phyloP scores from a whole-genome alignment of 1,140 invertebrate species.

The Proales similis region DNA sequence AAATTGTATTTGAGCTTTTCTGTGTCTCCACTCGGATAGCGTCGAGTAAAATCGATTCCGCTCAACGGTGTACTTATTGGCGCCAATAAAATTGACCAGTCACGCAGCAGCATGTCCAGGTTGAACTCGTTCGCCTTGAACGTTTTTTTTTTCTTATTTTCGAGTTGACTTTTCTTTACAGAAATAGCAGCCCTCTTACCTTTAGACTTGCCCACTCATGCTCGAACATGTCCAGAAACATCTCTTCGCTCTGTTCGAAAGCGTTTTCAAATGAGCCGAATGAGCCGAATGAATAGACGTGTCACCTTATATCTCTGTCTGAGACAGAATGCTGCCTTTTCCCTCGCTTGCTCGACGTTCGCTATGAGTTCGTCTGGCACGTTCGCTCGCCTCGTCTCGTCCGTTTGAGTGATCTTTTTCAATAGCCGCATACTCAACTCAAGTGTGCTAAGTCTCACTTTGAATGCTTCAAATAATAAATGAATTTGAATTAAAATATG shows the following conservation, averaged over 20 bases:
- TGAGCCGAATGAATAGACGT: neutral
- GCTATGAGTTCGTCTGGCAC: constrained; percentile 62
- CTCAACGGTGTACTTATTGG: constrained; percentile 93
- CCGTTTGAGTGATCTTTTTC: constrained; percentile 55
- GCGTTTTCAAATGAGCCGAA: constrained; percentile 30
- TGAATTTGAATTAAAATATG: neutral
- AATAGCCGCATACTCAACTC: constrained; percentile 76
- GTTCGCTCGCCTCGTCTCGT: constrained; percentile 56
- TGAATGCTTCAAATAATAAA: constrained; percentile 44
- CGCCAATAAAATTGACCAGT: constrained; percentile 86
- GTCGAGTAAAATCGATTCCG: constrained; percentile 84
- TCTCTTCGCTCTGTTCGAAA: constrained; percentile 73
- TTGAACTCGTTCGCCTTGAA: constrained; percentile 40
- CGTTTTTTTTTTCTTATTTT: too few relatives aligned
- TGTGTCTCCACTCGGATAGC: constrained; percentile 89
- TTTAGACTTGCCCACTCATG: constrained; percentile 86
- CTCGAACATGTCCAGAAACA: constrained; percentile 97
- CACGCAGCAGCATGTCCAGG: constrained; percentile 58
- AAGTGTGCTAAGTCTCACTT: constrained; percentile 78
- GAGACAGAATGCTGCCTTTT: constrained; percentile 74
- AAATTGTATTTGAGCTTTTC: constrained; percentile 84
- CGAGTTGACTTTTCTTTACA: constrained; percentile 61
- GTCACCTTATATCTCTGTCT: constrained; percentile 81
- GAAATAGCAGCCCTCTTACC: constrained; percentile 41
- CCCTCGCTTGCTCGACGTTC: constrained; percentile 68